Evolutionary conservation across 2,113 vertebrate species (phyloP).

Genomic region (Meleagris gallopavo): DNA sequence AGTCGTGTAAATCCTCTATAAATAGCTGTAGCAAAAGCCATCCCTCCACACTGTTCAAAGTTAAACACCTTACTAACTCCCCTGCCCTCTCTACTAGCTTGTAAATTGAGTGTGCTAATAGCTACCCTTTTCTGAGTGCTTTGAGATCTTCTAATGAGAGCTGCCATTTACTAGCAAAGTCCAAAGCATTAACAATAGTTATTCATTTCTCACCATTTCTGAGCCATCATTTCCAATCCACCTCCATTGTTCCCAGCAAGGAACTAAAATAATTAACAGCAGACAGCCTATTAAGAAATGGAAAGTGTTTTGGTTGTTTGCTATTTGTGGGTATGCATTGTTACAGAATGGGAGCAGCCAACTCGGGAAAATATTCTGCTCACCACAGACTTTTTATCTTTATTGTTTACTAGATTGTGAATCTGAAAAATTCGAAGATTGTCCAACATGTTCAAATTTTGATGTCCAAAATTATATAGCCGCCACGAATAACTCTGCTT

Average conservation of each 20-base stretch:
- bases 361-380: background rate
- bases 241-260: constrained; percentile 51
- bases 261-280: constrained; percentile 65
- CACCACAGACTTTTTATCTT: background rate
- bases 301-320: constrained; percentile 61
- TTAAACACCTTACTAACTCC: background rate
- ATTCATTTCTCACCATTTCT: constrained; percentile 29
- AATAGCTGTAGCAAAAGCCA: constrained; percentile 53
- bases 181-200: constrained; percentile 24
- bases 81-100: background rate
- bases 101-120: background rate
- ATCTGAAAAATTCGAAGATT: background rate
- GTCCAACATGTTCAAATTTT: background rate
- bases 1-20: constrained; percentile 59
- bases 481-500: background rate
- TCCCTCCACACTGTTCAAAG: background rate
- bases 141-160: background rate
- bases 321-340: constrained; percentile 41
- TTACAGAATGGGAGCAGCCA: constrained; percentile 21
- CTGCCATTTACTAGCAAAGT: accelerated
- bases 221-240: constrained; percentile 31
- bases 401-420: background rate
- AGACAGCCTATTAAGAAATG: constrained; percentile 62
- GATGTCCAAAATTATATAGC: background rate
- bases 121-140: background rate